phyloP scores from a whole-genome alignment of 2,888 invertebrate species.

The Eurois occulta region DNA sequence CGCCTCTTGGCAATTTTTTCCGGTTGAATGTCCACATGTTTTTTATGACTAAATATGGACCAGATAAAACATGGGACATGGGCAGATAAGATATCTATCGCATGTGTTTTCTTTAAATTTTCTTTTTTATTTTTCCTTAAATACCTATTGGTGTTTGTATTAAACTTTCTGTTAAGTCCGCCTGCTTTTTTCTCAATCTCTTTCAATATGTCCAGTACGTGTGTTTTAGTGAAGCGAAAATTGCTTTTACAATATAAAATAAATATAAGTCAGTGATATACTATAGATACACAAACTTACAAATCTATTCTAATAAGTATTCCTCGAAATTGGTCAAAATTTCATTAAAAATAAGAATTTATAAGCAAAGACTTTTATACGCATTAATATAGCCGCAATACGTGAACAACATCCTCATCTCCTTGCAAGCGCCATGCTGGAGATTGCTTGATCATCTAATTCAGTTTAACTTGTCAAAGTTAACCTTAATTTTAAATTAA shows the following conservation, averaged over 20 bases:
- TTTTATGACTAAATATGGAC: neutral
- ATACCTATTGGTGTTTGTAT: neutral
- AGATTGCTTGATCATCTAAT: neutral
- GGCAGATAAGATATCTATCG: neutral
- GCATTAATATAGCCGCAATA: neutral
- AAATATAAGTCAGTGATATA: slow-evolving; percentile 2
- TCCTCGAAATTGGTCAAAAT: neutral
- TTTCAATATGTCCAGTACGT: neutral
- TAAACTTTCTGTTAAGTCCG: neutral
- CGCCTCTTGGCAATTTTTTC: too few species aligned
- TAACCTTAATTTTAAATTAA: neutral
- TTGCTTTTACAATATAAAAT: slow-evolving; percentile 3
- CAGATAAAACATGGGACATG: neutral
- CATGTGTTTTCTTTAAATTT: neutral
- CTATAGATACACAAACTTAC: neutral
- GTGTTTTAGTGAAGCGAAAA: neutral
- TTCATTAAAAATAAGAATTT: neutral
- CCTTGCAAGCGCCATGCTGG: neutral
- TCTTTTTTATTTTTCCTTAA: neutral
- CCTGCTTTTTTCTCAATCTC: neutral
- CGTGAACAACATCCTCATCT: neutral
- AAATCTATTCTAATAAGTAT: neutral
- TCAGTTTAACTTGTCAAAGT: neutral
- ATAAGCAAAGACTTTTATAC: neutral
- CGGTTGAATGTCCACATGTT: neutral